A percentile compares a stretch with the other conserved stretches of the same genome.
phyloP scores from a whole-genome alignment of 2,797 vertebrate genomes.

The Thamnophis elegans region DNA sequence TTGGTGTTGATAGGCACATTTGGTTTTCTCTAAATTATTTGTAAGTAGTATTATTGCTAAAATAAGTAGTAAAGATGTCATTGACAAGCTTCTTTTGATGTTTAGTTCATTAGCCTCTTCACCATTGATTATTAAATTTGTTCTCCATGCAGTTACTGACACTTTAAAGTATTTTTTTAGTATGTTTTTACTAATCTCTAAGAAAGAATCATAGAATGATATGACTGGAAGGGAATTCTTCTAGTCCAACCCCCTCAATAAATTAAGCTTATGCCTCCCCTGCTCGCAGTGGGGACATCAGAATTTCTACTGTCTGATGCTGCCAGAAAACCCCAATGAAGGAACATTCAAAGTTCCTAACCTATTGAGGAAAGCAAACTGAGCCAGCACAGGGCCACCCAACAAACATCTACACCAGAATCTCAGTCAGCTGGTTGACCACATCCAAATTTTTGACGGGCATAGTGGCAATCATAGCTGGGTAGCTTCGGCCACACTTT shows the following conservation, averaged over 20 bases:
- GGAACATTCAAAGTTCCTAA: neutral
- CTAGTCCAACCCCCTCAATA: neutral
- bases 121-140: neutral
- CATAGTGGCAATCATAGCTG: neutral
- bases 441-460: neutral
- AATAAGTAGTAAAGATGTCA: neutral
- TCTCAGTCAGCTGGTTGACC: neutral
- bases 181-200: neutral
- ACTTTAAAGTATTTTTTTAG: neutral
- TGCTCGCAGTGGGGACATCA: neutral
- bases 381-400: neutral
- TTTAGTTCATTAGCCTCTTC: neutral
- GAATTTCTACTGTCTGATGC: neutral
- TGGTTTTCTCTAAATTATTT: neutral
- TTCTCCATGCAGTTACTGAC: neutral
- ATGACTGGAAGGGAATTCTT: too few relatives aligned
- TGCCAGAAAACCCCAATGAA: neutral
- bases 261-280: neutral
- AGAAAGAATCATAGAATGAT: too few relatives aligned
- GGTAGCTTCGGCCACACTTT: neutral
- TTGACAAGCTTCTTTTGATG: neutral
- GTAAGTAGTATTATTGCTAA: neutral
- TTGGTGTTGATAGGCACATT: neutral
- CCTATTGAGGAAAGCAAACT: neutral
- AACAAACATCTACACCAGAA: neutral